These are phyloP conservation scores for Leistus spinibarbis DNA, from an alignment of 2,888 invertebrate species.

Conservation along the genomic window DNA sequence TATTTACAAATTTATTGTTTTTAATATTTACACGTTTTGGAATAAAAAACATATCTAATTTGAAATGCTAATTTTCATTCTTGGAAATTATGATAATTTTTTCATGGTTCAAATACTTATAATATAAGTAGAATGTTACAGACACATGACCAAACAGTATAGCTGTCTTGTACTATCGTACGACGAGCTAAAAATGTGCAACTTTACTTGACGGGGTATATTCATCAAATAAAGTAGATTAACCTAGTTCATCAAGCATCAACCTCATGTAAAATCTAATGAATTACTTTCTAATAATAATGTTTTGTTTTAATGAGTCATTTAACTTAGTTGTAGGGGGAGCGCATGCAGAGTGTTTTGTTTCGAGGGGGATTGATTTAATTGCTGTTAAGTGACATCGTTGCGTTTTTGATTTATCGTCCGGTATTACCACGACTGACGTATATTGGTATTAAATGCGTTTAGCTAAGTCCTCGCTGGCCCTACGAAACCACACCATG, in stretches of 20 bases:
- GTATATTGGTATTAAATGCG: conserved; percentile 27
- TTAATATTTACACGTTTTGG: too few species aligned
- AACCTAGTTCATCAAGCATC: background rate
- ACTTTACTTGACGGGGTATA: too few species aligned
- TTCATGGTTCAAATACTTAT: too few species aligned
- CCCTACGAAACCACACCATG: background rate
- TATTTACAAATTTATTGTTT: too few species aligned
- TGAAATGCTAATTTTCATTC: too few species aligned
- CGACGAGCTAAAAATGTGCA: too few species aligned
- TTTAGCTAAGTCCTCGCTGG: background rate
- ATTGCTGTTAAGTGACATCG: conserved; percentile 43
- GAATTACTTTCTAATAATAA: conserved; percentile 37
- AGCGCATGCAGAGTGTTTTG: background rate
- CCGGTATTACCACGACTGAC: conserved; percentile 8
- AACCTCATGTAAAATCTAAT: conserved; percentile 28
- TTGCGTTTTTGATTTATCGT: conserved; percentile 38
- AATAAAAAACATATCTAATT: too few species aligned
- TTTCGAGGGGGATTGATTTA: conserved; percentile 38
- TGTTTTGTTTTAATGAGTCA: conserved; percentile 28
- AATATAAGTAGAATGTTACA: too few species aligned
- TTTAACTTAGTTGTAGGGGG: conserved; percentile 25
- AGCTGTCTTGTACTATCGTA: too few species aligned
- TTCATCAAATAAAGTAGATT: background rate
- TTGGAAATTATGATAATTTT: too few species aligned
- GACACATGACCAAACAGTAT: too few species aligned